Evolutionary conservation across 2,888 invertebrate species (phyloP).

Genomic region (Sisyra terminalis): DNA sequence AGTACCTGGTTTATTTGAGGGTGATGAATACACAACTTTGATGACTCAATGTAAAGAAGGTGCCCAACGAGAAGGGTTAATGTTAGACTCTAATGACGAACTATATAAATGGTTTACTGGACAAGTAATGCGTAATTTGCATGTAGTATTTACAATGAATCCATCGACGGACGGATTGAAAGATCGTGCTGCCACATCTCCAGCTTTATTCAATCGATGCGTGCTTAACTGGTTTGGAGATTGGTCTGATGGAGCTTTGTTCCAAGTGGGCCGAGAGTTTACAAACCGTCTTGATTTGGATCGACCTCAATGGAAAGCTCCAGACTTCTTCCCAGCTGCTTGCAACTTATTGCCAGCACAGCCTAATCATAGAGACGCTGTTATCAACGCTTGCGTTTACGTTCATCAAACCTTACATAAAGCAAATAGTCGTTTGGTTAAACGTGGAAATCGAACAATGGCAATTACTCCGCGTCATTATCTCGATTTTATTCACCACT

Average conservation of each 20-base stretch:
- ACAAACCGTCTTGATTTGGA: conserved; percentile 92
- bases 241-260: conserved; percentile 93
- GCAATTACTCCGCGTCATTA: conserved; percentile 96
- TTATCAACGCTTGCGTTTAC: conserved; percentile 97
- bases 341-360: conserved; percentile 59
- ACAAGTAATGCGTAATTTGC: conserved; percentile 96
- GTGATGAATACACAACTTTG: conserved; percentile 95
- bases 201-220: conserved; percentile 96
- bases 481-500: conserved; percentile 97
- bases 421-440: conserved; percentile 79
- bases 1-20: conserved; percentile 86
- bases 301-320: conserved; percentile 66
- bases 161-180: conserved; percentile 96
- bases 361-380: conserved; percentile 82
- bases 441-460: conserved; percentile 89
- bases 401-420: conserved; percentile 95
- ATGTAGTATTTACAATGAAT: conserved; percentile 99
- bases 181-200: conserved; percentile 96
- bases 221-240: conserved; percentile 99
- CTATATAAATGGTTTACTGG: conserved; percentile 99
- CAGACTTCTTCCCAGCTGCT: conserved; percentile 80
- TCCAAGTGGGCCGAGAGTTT: conserved; percentile 93
- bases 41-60: conserved; percentile 99
- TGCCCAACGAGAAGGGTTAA: conserved; percentile 91
- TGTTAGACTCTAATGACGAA: conserved; percentile 97